A percentile compares a stretch with the other conserved stretches of the same genome.
Conservation (phyloP, 2,888 invertebrate species). For the Polydrusus cervinus region DNA sequence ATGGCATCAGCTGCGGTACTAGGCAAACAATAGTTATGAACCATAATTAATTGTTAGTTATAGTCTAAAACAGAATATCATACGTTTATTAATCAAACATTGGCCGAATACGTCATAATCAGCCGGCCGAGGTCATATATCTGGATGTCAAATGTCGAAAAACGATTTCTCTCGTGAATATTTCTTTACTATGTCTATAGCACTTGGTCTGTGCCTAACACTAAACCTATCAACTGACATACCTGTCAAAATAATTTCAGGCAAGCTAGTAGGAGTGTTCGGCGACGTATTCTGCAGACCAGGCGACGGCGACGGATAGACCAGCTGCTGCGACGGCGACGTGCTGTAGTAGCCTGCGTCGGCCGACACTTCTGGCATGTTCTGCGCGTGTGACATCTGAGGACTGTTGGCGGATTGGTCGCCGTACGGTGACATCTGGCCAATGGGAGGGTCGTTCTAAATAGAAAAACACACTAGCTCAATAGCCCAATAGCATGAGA, state of each 20-base stretch:
- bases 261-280: conserved; percentile 86
- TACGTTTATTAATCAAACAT: too few species aligned
- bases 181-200: too few species aligned
- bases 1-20: too few species aligned
- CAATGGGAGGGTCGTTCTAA: conserved; percentile 74
- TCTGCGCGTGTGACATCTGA: conserved; percentile 57
- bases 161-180: too few species aligned
- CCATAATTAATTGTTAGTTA: too few species aligned
- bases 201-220: too few species aligned
- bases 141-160: too few species aligned
- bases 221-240: conserved; percentile 44
- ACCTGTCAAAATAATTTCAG: conserved; percentile 90
- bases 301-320: conserved; percentile 73
- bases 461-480: conserved; percentile 49
- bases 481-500: background rate
- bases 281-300: conserved; percentile 73
- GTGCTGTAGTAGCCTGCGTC: conserved; percentile 77
- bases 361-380: conserved; percentile 63
- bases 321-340: conserved; percentile 74
- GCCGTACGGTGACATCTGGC: conserved; percentile 63
- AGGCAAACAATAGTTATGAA: too few species aligned
- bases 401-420: conserved; percentile 60
- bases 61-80: too few species aligned
- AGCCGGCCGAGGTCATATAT: too few species aligned
- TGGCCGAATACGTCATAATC: too few species aligned